Base-by-base conservation (phyloP, 2,113 vertebrate species). In the Prolemur simus region DNA sequence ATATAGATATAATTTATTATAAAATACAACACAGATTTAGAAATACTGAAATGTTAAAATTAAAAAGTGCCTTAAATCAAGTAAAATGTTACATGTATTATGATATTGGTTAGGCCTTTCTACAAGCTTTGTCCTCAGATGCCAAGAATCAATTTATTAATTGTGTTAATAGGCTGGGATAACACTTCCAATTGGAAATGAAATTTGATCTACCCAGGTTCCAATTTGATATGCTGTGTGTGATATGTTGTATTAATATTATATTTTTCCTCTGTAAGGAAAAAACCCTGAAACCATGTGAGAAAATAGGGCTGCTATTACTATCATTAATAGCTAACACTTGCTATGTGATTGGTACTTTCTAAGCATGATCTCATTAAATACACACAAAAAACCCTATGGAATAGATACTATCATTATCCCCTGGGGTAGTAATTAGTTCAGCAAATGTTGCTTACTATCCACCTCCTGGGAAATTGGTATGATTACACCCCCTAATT, bases 221-320 rank as follows among this genome's bases (percentile, higher is more conserved):
- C 54, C 82, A 89, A 71, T 95, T 86, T 96, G 82, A 71, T 52
- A 91, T 47, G 47, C 66, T 54, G 21, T 69, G 20, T 69, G 17
- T 64, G 78, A 66, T 78, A 32, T 85, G 15, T 63, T 94, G 27
- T 90, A 82, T 94, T 90, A 73, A 21, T 90, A 82, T 94, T 90
- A 73, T 58, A 93, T 58, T 86, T 89, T 93, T 93, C 37, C 71
- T 82, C 54, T 83, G 78, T 90, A 37, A 32, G n/a, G n/a, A n/a
- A 71, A 93, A 73, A 76, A 85, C 39, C 54, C 54, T 6, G 64
- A 49, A 42, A 20, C 8, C 18, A 39, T 82, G 2, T 80, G 54
- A 96, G 52, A 96, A 98, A 89, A 95, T 66, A 97, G 56, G 1
- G 29, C 17, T 96, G 56, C 60, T 89, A 73, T 95, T 91, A 82